Evolutionary conservation across 2,113 vertebrate species (phyloP), one percentile per base, ranked within the genome.

Genomic region (Glaucidium brasilianum): DNA sequence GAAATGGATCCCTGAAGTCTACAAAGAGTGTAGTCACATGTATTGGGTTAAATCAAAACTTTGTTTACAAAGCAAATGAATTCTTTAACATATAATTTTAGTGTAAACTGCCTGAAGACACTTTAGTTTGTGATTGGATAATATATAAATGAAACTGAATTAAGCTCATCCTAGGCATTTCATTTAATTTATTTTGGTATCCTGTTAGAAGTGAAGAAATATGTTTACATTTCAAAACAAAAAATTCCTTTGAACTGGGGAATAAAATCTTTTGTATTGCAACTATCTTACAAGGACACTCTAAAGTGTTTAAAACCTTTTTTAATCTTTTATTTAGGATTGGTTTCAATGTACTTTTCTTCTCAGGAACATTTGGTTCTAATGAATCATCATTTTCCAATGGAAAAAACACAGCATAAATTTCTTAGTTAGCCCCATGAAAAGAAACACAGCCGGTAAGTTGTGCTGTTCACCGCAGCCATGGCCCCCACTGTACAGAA

Each of bases 301-400:
- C 23, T 43, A 7, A 89, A 87, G 37, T 21, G 8, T 78, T 91
- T 66, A 86, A 88, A 37, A 1, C 1, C 0, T 47, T 37, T 59
- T 81, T 11, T 1, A 73, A 71, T 75, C 19, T 72, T 39, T 71
- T 81, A 47, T 59, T 95, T 83, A 53, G 41, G 9, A 80, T 19
- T 45, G 6, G 1, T 85, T 93, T 76, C 82, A 80, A 66, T 3
- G 22, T 76, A 53, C 11, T 83, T 90, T 66, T 34, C 34, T 90
- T 71, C 66, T 76, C 62, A 79, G 34, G 50, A 75, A 17, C 27
- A 60, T 71, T 87, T 56, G 15, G 6, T 77, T 74, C 26, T 74
- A 62, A 55, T 81, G 69, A 94, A 50, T 89, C 64, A 74, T 62
- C 63, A 75, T 78, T 92, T 85, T 89, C 66, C 34, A 78, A 94